A percentile compares a stretch with the other conserved stretches of the same genome.
Conservation (phyloP, 2,888 invertebrate genomes). For the Trilocha varians region DNA sequence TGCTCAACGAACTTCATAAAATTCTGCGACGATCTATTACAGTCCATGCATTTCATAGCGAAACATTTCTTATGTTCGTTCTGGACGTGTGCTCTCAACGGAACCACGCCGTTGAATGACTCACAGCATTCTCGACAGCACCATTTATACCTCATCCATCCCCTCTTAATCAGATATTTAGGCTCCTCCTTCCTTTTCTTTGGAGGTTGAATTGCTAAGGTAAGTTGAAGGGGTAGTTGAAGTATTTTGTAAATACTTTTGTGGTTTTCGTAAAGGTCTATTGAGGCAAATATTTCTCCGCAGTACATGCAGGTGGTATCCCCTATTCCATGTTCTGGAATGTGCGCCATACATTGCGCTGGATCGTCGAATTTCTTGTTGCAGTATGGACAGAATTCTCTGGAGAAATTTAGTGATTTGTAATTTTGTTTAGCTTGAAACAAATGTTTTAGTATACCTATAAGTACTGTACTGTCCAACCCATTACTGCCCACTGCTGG, state of each 20-base stretch:
- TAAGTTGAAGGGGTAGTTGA: too few relatives aligned
- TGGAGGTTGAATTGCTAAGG: too few relatives aligned
- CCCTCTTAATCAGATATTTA: not conserved
- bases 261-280: not conserved
- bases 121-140: constrained; percentile 18
- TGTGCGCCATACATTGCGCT: constrained; percentile 1
- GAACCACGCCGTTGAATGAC: not conserved
- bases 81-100: constrained; percentile 56
- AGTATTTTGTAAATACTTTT: not conserved
- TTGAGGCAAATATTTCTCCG: not conserved
- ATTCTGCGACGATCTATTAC: constrained; percentile 71
- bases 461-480: too few relatives aligned
- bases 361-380: constrained; percentile 10
- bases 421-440: not conserved
- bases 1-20: constrained; percentile 73
- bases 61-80: constrained; percentile 66
- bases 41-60: constrained; percentile 73
- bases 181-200: not conserved
- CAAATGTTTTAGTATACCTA: not conserved
- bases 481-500: too few relatives aligned
- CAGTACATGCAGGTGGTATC: not conserved
- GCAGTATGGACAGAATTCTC: constrained; percentile 16
- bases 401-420: not conserved
- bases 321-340: not conserved
- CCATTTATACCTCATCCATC: constrained; percentile 14